Base-by-base conservation (phyloP, 1,140 invertebrate species). In the Metopolophium dirhodum region DNA sequence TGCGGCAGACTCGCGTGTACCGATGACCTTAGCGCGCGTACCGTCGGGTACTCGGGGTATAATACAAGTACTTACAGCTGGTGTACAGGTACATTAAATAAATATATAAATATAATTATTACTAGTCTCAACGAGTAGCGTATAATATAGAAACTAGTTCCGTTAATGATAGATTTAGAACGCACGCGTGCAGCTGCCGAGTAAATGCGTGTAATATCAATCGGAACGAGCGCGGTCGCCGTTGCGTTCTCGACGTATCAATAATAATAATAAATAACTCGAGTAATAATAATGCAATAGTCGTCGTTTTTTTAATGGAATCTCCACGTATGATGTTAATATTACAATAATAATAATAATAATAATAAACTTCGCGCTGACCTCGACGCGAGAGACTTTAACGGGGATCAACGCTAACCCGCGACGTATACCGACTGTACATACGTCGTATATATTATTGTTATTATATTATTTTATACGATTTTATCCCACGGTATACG, bases 111-210 rank as follows among this genome's bases (percentile, higher is more conserved):
- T n/a, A n/a, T 68, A 77, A 77, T 18, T 77, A 77, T 77, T 77
- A 35, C n/a, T 11, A 77, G 61, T 77, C 30, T 77, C 61, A 30
- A 0, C 18, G 30, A 4, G n/a, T 61, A 61, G 14, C n/a, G 30
- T 77, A 77, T 77, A n/a, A 77, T 77, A n/a, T 77, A 77, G 14
- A 68, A 77, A 77, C 61, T 77, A 35, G 61, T 77, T 77, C 61
- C n/a, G 61, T 77, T 77, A 77, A 77, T 77, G 61, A 77, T n/a
- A 18, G 61, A 77, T 77, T 77, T 77, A 77, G 30, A n/a, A 77
- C 30, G 30, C 61, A 4, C 61, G 11, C n/a, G 61, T 35, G 6
- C 61, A 77, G 61, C n/a, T 77, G n/a, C 30, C 61, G 61, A 14
- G 61, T n/a, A 77, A 77, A 77, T 18, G 61, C 14, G 61, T n/a